Base-by-base conservation (phyloP, 2,888 invertebrate genomes). In the Strigamia crassipes region DNA sequence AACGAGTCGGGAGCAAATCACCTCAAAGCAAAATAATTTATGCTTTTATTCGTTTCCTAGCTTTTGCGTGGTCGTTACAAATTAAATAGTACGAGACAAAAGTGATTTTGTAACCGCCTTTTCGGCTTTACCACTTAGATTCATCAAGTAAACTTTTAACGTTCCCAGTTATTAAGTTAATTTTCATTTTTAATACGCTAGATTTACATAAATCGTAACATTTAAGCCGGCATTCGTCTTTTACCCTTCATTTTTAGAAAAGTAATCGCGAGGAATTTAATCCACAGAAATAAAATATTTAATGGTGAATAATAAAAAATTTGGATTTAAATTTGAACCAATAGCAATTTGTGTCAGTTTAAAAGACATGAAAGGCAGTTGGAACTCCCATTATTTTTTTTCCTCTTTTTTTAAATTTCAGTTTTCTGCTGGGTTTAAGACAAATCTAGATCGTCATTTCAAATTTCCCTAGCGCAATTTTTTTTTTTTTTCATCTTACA, bases 1-100 rank as follows among this genome's bases (percentile, higher is more conserved):
- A 73, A 73, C 73, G 73, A 73, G 73, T 27, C 31, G 15, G 27
- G 73, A 73, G 73, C 73, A 73, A 73, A 73, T 73, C 73, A 15
- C 31, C 73, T 73, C 73, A 73, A 73, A 27, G 73, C 73, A n/a
- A 73, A 27, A 23, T 31, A 31, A 73, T 73, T 73, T 73, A 73
- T 27, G 73, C 2, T 73, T 73, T 27, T 73, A 73, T 31, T 73
- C 73, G 31, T 73, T 73, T 31, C 73, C 27, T 23, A 73, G 27
- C 73, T 31, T 27, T 73, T 73, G 73, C 31, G 27, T 23, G 27
- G 73, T 73, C 73, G 73, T 73, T 27, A 73, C 73, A 27, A 73
- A 73, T 73, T 73, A 73, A 56, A 73, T 73, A 73, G n/a, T n/a
- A 73, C 9, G 56, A 56, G 15, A 9, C n/a, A 18, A 4, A 15